Base-by-base conservation (phyloP, 2,113 vertebrate genomes). In the Helogale parvula region DNA sequence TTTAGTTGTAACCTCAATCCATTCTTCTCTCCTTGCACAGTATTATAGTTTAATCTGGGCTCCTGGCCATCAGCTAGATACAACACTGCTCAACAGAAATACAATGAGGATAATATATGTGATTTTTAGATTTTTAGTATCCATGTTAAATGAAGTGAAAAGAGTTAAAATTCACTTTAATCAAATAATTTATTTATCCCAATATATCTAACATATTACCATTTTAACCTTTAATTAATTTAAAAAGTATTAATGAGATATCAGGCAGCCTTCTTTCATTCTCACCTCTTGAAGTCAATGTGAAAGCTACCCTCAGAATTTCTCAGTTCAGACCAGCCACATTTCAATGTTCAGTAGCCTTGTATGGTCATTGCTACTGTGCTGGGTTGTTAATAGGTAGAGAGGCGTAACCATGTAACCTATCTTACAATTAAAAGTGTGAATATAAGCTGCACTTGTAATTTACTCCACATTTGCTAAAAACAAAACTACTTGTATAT, bases 161-260 rank as follows among this genome's bases (percentile, higher is more conserved):
- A 91, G 38, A 77, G 29, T 50, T 82, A 23, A 96, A 86, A 89
- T 57, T 92, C n/a, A 87, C 33, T 89, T 92, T 81, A 92, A 52
- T 63, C 71, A 60, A 0, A 25, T 35, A 54, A 31, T 10, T 81
- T 76, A 76, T 77, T 90, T 87, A 68, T 2, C 33, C 2, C n/a
- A 84, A 29, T 31, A 72, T 23, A 86, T 72, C 4, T 7, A 71
- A 89, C 95, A 60, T 83, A 83, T 21, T 81, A 77, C 74, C 38
- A 72, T 74, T 87, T 93, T 8, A 88, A 90, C 29, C 79, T 82
- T 25, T 45, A 35, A 50, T 77, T 63, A 52, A 27, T 38, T 69
- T 82, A 54, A 77, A 85, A 50, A 60, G 10, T 74, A n/a, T 76
- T 83, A 68, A 88, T 21, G 17, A 94, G 15, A 76, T 35, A 38